Evolutionary conservation across 2,888 invertebrate species (phyloP).

Genomic region (Oscheius sp.): DNA sequence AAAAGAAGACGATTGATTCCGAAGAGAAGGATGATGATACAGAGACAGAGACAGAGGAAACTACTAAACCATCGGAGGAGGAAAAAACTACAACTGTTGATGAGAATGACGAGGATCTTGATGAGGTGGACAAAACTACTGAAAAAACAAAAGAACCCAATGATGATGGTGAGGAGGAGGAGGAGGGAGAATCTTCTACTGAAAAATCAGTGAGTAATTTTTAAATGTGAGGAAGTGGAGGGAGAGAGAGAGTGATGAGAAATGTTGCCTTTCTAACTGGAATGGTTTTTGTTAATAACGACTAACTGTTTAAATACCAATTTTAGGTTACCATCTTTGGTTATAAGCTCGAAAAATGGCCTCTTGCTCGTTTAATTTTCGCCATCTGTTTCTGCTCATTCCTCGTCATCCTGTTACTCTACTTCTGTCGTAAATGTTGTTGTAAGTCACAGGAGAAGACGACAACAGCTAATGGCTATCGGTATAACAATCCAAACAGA

Average conservation of each 20-base stretch:
- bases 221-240: neutral
- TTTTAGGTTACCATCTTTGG: slow-evolving; percentile 7
- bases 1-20: neutral
- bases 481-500: slow-evolving; percentile 41
- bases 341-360: slow-evolving; percentile 28
- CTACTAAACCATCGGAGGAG: no score
- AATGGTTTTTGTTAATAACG: no score
- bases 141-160: neutral
- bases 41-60: neutral
- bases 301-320: no score
- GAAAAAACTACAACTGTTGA: no score
- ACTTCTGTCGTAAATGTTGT: slow-evolving; percentile 13
- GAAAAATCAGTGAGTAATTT: slow-evolving; percentile 21
- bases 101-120: no score
- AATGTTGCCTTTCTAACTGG: neutral
- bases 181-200: slow-evolving; percentile 16
- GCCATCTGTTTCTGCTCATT: slow-evolving; percentile 32
- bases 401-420: slow-evolving; percentile 21
- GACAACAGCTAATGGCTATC: slow-evolving; percentile 49
- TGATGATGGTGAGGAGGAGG: slow-evolving; percentile 31
- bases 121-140: neutral
- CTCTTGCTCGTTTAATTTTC: slow-evolving; percentile 32
- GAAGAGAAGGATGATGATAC: neutral
- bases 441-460: slow-evolving; percentile 32
- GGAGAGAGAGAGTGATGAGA: slow-evolving; percentile 10